Conservation (phyloP, 2,113 vertebrate genomes). For the Arothron firmamentum region DNA sequence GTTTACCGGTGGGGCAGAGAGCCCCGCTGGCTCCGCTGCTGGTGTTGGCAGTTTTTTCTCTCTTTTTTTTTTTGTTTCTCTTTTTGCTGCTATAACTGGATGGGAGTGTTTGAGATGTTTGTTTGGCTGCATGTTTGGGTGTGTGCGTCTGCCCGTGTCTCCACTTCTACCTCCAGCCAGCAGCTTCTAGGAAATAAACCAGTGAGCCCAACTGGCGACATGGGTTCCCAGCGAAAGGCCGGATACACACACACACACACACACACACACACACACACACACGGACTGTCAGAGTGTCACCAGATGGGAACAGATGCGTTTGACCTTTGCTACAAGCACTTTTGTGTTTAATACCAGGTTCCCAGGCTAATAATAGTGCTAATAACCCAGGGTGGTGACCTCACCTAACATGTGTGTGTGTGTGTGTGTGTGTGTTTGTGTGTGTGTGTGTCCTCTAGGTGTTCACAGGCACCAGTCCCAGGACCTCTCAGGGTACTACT, state of each 20-base stretch:
- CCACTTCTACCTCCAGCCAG: conserved; percentile 13
- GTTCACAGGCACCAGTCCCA: conserved; percentile 91
- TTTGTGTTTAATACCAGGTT: conserved; percentile 60
- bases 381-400: conserved; percentile 31
- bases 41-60: conserved; percentile 37
- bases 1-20: conserved; percentile 46
- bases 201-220: conserved; percentile 31
- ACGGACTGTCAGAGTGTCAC: not conserved
- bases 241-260: conserved; percentile 4
- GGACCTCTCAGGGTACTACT: conserved; percentile 92
- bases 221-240: conserved; percentile 22
- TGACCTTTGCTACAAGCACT: conserved; percentile 22
- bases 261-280: conserved; percentile 15
- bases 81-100: conserved; percentile 29
- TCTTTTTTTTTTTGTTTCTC: not conserved
- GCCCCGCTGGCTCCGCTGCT: conserved; percentile 45
- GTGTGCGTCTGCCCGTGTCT: conserved; percentile 8
- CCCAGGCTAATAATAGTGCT: conserved; percentile 58
- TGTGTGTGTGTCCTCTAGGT: conserved; percentile 70
- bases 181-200: conserved; percentile 29
- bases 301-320: conserved; percentile 22
- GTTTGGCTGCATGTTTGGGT: conserved; percentile 42
- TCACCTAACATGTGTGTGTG: conserved; percentile 8
- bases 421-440: conserved; percentile 19
- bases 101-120: conserved; percentile 17